Conservation (phyloP, 2,113 vertebrate genomes). For the Polypterus senegalus region DNA sequence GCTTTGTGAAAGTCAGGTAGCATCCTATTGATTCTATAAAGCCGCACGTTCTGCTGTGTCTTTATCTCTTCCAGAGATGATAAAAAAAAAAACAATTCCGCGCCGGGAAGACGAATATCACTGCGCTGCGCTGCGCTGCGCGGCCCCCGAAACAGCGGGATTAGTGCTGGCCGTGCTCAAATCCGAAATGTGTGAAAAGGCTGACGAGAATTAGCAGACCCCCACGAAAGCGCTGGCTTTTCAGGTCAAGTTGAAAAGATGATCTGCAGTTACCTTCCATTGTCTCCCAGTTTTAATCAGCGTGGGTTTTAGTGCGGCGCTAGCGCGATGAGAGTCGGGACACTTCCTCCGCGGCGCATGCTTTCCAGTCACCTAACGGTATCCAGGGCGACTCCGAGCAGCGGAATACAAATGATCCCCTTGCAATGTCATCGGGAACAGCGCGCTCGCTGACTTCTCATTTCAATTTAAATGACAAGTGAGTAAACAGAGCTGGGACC, state of each 20-base stretch:
- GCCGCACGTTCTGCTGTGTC: no score
- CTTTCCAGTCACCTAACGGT: conserved; percentile 72
- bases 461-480: conserved; percentile 59
- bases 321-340: conserved; percentile 40
- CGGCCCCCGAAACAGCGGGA: not conserved
- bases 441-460: conserved; percentile 39
- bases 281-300: conserved; percentile 38
- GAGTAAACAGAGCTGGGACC: conserved; percentile 46
- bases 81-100: no score
- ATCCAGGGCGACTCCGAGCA: conserved; percentile 72
- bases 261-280: conserved; percentile 40
- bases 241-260: conserved; percentile 21
- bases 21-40: no score
- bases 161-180: not conserved
- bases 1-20: no score
- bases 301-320: conserved; percentile 40
- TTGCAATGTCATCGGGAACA: conserved; percentile 39
- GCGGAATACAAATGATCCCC: conserved; percentile 70
- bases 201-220: no score
- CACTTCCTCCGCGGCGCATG: conserved; percentile 62
- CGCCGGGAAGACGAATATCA: no score
- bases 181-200: not conserved
- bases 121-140: no score
- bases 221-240: conserved; percentile 2
- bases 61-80: no score